Percentiles rank a stretch among this genome's conserved stretches.
Conservation (phyloP, 2,797 vertebrate species). For the Sebastes itinus region DNA sequence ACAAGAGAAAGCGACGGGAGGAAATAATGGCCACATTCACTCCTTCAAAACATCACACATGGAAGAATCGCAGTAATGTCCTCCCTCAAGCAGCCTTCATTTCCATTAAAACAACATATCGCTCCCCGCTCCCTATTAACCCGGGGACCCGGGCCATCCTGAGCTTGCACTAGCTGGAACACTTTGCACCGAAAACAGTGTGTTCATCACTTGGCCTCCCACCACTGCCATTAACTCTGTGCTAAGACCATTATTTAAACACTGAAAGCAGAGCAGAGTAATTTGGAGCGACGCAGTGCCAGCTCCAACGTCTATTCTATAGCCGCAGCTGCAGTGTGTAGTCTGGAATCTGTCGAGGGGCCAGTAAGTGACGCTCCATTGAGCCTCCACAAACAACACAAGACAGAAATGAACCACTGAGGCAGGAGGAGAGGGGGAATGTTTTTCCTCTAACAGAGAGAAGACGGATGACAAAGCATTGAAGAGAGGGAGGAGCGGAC, state of each 20-base stretch:
- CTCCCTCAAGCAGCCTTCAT: slow-evolving; percentile 69
- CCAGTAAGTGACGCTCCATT: slow-evolving; percentile 78
- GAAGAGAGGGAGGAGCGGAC: slow-evolving; percentile 33
- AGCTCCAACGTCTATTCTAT: slow-evolving; percentile 58
- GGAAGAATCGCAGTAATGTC: slow-evolving; percentile 62
- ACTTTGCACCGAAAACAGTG: slow-evolving; percentile 60
- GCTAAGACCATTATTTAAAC: slow-evolving; percentile 78
- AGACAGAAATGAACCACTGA: slow-evolving; percentile 73
- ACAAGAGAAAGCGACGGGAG: slow-evolving; percentile 43
- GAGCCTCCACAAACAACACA: slow-evolving; percentile 77
- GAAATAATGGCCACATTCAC: slow-evolving; percentile 64
- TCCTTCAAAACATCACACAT: slow-evolving; percentile 69
- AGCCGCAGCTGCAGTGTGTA: slow-evolving; percentile 73
- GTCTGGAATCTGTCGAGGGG: slow-evolving; percentile 78
- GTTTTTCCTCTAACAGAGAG: slow-evolving; percentile 57
- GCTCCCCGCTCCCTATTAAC: slow-evolving; percentile 65
- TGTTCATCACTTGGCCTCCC: slow-evolving; percentile 70
- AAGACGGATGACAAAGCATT: slow-evolving; percentile 61
- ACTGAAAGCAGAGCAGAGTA: slow-evolving; percentile 64
- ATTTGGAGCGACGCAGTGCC: slow-evolving; percentile 69
- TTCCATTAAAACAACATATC: slow-evolving; percentile 75
- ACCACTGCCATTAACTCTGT: slow-evolving; percentile 67
- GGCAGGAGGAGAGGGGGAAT: slow-evolving; percentile 59
- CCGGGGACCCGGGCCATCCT: slow-evolving; percentile 45
- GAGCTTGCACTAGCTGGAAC: slow-evolving; percentile 41